Evolutionary conservation across 2,113 vertebrate species (phyloP).

Genomic region (Psilopsiagon aurifrons): DNA sequence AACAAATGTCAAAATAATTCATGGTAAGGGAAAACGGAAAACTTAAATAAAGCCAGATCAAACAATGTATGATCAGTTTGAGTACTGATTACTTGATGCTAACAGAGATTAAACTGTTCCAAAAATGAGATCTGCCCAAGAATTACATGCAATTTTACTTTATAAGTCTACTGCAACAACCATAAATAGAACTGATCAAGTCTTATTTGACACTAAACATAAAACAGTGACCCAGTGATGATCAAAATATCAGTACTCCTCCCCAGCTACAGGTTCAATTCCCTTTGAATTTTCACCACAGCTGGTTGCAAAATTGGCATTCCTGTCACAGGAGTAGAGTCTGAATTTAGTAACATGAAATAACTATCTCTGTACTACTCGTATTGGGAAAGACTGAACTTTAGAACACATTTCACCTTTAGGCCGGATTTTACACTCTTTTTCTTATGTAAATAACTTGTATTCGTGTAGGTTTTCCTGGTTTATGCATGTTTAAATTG

Average conservation of each 20-base stretch:
- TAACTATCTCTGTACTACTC: neutral
- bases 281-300: neutral
- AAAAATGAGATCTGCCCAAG: neutral
- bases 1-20: constrained; percentile 47
- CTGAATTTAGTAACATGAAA: neutral
- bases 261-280: neutral
- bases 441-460: neutral
- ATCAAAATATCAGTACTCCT: neutral
- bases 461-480: neutral
- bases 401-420: neutral
- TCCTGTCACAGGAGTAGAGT: neutral
- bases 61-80: neutral
- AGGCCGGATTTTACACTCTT: neutral
- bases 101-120: neutral
- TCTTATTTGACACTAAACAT: neutral
- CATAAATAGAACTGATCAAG: neutral
- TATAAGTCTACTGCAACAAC: neutral
- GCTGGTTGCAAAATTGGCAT: neutral
- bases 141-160: neutral
- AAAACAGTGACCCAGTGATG: neutral
- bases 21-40: constrained; percentile 1
- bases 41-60: constrained; percentile 37
- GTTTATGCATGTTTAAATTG: neutral
- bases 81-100: neutral
- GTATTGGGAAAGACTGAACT: neutral